Base-by-base conservation (phyloP, 1,140 invertebrate genomes). In the Homalodisca vitripennis region DNA sequence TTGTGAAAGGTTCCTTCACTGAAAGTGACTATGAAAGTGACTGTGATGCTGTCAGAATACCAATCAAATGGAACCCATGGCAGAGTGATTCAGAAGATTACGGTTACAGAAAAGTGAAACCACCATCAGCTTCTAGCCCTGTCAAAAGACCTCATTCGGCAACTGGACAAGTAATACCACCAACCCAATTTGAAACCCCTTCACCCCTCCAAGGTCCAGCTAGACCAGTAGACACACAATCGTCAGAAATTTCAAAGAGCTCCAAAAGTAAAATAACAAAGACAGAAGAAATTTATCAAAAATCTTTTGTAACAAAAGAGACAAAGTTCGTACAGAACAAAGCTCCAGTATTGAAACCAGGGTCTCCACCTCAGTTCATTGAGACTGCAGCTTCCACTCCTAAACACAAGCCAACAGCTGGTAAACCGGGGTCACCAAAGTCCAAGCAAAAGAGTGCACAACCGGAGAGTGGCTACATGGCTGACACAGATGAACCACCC, bases 11-110 rank as follows among this genome's bases (percentile, higher is more conserved):
- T 24, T 81, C 81, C 46, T 81, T 85, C 69, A 77, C 79, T 1
- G 88, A 89, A 72, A 89, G 88, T 71, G 89, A 90, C 72, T 90
- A 91, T 73, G 88, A 90, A 77, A 89, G 88, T 73, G 89, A 90
- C 79, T 80, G 86, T 48, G 87, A 88, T 72, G 76, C 79, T 62
- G 70, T 77, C 0, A 76, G 77, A 67, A 84, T 85, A 51, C 76
- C 79, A 22, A 77, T 82, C 0, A 89, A 86, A 74, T 88, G 86
- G 84, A 85, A 85, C 62, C 85, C 86, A 20, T 86, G 82, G 70
- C 85, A 85, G 66, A 89, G 87, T 74, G 88, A 90, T 51, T 85
- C 80, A 24, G 88, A 90, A 70, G 86, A 88, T 66, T 46, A 53
- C 57, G 10, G 69, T 31, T 84, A 85, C 77, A 74, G 84, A 69